A percentile compares a stretch with the other conserved stretches of the same genome.
These are phyloP conservation scores for Salmo trutta DNA, from an alignment of 2,797 vertebrate species.

Conservation along the genomic window DNA sequence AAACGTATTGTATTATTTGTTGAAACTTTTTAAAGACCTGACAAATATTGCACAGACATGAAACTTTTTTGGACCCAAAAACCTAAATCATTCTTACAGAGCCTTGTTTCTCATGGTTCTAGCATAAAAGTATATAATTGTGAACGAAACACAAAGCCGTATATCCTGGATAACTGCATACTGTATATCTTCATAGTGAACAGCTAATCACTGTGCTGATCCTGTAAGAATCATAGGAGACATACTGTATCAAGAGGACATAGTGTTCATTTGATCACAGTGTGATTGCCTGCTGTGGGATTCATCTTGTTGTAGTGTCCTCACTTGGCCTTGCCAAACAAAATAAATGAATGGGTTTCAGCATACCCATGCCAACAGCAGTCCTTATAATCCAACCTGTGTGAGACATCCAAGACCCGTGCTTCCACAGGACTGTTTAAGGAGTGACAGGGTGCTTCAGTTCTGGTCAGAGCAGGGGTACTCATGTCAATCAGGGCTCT, in stretches of 20 bases:
- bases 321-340: background rate
- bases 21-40: background rate
- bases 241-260: background rate
- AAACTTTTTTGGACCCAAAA: background rate
- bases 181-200: background rate
- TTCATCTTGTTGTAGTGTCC: background rate
- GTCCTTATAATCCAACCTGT: background rate
- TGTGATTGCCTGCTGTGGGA: background rate
- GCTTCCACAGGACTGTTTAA: background rate
- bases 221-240: background rate
- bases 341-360: background rate
- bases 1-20: no score
- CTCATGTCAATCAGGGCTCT: background rate
- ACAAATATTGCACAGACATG: conserved; percentile 11
- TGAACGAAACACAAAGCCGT: background rate
- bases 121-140: background rate
- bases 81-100: background rate
- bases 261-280: background rate
- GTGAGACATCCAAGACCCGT: background rate
- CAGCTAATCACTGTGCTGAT: background rate
- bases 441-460: background rate
- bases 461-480: background rate
- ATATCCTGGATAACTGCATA: background rate
- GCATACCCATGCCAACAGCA: background rate
- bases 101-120: background rate